Base-by-base conservation (phyloP, 92 coral and sea anemone species). In the Virgularia gustaviana region DNA sequence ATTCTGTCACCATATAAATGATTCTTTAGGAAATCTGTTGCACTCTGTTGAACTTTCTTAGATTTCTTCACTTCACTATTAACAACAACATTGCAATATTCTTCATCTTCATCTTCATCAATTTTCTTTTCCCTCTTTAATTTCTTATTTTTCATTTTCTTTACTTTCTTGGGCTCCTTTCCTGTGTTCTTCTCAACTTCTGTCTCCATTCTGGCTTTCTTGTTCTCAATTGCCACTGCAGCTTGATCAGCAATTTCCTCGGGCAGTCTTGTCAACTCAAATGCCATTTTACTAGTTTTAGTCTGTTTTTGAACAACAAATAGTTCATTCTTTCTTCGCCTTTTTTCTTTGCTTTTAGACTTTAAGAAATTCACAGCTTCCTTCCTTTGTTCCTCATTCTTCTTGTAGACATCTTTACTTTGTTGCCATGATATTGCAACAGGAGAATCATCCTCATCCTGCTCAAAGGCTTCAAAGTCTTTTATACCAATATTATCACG, bases 1-100 rank as follows among this genome's bases (percentile, higher is more conserved):
- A 91, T 60, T 66, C 97, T 87, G 70, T 79, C 70, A 1, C 97
- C 97, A 84, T 83, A 91, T 32, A 91, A 59, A 57, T 84, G 97
- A 32, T 79, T 83, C 38, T 76, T 81, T 33, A 89, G 83, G 60
- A 91, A 91, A 10, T 78, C 79, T 38, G 63, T 79, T 20, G 97
- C 96, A 56, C 86, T 76, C 31, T 73, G 77, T 32, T 85, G 85
- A 38, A 84, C 71, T 82, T 70, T 83, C 68, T 83, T 89, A 2
- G 78, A 70, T 58, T 78, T 83, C 45, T 63, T 65, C 19, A 57
- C 72, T 55, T 82, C 86, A 30, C 39, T 71, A 16, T 85, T 74
- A 54, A 91, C 71, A 33, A 91, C 95, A n/a, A 86, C 59, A 31
- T 88, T 85, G 36, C 81, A 83, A 32, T 53, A 75, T 31, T 63